These are phyloP conservation scores for Telmatochromis sp. DNA, from an alignment of 2,113 vertebrate species.

Conservation along the genomic window DNA sequence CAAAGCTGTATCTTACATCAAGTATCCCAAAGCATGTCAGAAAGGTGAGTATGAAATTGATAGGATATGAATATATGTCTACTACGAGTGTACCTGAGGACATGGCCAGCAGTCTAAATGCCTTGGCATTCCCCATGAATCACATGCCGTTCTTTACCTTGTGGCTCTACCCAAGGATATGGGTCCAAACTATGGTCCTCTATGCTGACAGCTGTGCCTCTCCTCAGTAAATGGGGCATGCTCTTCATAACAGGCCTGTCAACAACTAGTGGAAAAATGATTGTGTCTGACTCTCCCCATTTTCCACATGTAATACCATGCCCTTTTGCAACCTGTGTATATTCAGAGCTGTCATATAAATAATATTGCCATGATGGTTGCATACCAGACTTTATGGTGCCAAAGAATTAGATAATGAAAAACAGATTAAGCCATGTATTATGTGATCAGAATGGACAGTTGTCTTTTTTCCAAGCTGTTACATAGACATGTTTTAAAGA, in stretches of 20 bases:
- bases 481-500: not conserved
- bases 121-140: slow-evolving; percentile 24
- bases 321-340: not conserved
- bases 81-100: slow-evolving; percentile 45
- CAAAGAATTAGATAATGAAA: slow-evolving; percentile 1
- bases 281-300: slow-evolving; percentile 45
- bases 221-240: slow-evolving; percentile 61
- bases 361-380: slow-evolving; percentile 17
- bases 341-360: slow-evolving; percentile 29
- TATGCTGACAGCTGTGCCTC: slow-evolving; percentile 63
- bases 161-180: slow-evolving; percentile 21
- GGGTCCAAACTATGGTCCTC: slow-evolving; percentile 16
- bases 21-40: slow-evolving; percentile 92
- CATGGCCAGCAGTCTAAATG: slow-evolving; percentile 18
- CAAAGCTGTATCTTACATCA: slow-evolving; percentile 97
- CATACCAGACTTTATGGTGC: slow-evolving; percentile 12
- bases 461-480: not conserved
- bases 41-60: slow-evolving; percentile 78
- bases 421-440: not conserved
- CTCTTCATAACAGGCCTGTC: slow-evolving; percentile 69
- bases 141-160: slow-evolving; percentile 54
- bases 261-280: slow-evolving; percentile 57
- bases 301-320: slow-evolving; percentile 38
- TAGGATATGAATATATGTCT: not conserved
- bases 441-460: not conserved